Conservation (phyloP, 2,797 vertebrate species). For the Enteromius argenteus region DNA sequence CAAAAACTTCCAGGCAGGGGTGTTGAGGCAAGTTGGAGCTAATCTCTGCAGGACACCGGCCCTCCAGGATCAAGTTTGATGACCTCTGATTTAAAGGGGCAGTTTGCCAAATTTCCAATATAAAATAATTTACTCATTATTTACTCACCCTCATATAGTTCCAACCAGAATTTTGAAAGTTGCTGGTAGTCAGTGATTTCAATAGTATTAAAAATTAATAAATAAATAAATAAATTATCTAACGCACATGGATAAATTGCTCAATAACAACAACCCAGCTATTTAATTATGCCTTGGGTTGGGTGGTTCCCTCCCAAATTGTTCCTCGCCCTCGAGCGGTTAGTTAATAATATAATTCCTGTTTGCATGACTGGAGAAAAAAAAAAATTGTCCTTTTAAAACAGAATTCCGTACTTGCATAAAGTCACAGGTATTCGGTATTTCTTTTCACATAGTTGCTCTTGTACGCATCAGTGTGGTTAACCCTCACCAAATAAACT, state of each 20-base stretch:
- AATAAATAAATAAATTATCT: conserved; percentile 19
- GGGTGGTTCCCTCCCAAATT: conserved; percentile 22
- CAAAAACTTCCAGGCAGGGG: too few species aligned
- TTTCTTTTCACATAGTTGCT: not conserved
- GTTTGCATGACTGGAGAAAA: conserved; percentile 22
- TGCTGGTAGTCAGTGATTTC: too few species aligned
- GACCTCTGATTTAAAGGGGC: not conserved
- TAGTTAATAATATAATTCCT: conserved; percentile 17
- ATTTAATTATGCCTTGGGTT: conserved; percentile 44
- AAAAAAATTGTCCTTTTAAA: not conserved
- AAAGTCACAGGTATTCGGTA: not conserved
- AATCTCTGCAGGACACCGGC: too few species aligned
- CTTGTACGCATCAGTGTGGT: not conserved
- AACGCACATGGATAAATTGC: conserved; percentile 56
- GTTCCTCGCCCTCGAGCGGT: conserved; percentile 27
- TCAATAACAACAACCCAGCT: conserved; percentile 61
- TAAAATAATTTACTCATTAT: too few species aligned
- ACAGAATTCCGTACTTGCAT: not conserved
- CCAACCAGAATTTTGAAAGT: not conserved
- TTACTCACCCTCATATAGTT: not conserved
- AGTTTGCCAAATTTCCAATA: too few species aligned
- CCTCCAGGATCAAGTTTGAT: too few species aligned
- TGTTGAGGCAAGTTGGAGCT: too few species aligned
- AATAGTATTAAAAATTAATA: too few species aligned
- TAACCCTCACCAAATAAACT: conserved; percentile 5